Evolutionary conservation across 2,797 vertebrate genomes (phyloP), one percentile per base, ranked within the genome.

Genomic region (Malacoctenus gilli): DNA sequence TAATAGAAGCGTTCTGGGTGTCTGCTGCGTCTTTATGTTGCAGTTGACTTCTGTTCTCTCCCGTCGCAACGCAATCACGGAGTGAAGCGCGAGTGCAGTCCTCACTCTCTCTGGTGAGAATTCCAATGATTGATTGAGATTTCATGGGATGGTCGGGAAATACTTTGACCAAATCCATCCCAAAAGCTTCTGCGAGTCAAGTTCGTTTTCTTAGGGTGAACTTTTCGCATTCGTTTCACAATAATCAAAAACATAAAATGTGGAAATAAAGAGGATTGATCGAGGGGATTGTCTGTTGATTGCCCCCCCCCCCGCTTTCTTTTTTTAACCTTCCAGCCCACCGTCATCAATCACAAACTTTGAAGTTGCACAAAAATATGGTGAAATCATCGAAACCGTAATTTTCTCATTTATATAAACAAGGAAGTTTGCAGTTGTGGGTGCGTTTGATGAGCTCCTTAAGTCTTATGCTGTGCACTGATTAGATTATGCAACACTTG

Each of bases 61-160:
- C 39, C n/a, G n/a, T n/a, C n/a, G 47, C 15, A 72, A 76, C 54
- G 38, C 20, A 39, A 65, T 53, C 44, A 68, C 20, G 69, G 51
- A 69, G 25, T 5, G 9, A 28, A 28, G 25, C 4, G 5, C 57
- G 19, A 56, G 1, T 48, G 31, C 15, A 52, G 37, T 72, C 21
- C 28, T 18, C n/a, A 19, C 36, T 57, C 32, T 31, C 11, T 51
- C 34, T 59, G n/a, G n/a, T n/a, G n/a, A 31, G n/a, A 56, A 68
- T 46, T 46, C 5, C 6, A 60, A 63, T 61, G 43, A 65, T 49
- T 53, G 39, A 53, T 28, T 28, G 6, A n/a, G 5, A 28, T 5
- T 9, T n/a, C n/a, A 59, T 63, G 32, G 59, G 41, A 38, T 55
- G 21, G 4, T 16, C 51, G 35, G 16, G 30, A n/a, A n/a, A n/a